Percentiles rank a stretch among this genome's conserved stretches.
These are phyloP conservation scores for Camelus bactrianus DNA, from an alignment of 2,113 vertebrate species.

Conservation along the genomic window DNA sequence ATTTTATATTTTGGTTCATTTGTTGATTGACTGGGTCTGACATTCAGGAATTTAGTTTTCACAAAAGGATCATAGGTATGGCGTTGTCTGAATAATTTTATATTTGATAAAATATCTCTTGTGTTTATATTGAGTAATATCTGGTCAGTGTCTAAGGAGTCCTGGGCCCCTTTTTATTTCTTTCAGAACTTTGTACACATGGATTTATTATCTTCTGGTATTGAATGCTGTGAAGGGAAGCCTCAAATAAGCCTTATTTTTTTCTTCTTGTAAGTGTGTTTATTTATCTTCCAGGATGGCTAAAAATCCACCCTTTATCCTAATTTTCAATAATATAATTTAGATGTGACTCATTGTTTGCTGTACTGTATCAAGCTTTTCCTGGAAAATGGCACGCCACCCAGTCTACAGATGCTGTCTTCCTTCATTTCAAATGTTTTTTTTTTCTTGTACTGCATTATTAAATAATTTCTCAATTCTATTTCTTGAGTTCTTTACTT, in stretches of 20 bases:
- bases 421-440: neutral
- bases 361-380: neutral
- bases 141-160: neutral
- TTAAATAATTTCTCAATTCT: slow-evolving; percentile 39
- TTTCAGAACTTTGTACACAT: neutral
- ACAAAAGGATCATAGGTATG: neutral
- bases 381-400: neutral
- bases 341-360: neutral
- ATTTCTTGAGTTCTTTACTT: neutral
- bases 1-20: slow-evolving; percentile 25
- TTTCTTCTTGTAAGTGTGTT: slow-evolving; percentile 17
- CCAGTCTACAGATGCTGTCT: neutral
- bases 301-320: neutral
- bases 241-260: neutral
- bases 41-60: neutral
- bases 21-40: neutral
- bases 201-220: neutral
- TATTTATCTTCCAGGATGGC: neutral
- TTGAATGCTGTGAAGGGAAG: neutral
- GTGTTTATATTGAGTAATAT: neutral
- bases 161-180: neutral
- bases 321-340: neutral
- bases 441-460: neutral
- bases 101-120: neutral
- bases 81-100: neutral